Evolutionary conservation across 2,113 vertebrate genomes (phyloP).

Genomic region (Spheniscus mendiculus): DNA sequence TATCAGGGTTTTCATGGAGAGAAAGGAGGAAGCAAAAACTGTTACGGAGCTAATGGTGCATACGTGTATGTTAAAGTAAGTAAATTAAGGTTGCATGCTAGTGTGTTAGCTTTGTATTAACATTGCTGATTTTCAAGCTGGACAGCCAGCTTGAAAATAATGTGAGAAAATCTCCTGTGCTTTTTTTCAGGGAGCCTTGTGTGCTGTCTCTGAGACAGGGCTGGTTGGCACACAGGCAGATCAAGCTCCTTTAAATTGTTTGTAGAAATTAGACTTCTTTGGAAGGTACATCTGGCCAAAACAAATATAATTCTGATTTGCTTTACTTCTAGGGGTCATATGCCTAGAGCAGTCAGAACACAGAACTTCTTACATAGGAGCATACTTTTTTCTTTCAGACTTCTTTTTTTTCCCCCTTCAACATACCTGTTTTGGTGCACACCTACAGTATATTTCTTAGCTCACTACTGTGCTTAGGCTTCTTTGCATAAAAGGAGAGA

Average conservation of each 20-base stretch:
- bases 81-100: neutral
- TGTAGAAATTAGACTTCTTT: neutral
- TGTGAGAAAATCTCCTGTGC: neutral
- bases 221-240: neutral
- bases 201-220: neutral
- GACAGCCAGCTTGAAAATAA: neutral
- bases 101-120: neutral
- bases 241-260: neutral
- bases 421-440: neutral
- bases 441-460: neutral
- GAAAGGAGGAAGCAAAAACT: constrained; percentile 85
- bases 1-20: constrained; percentile 83
- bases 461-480: neutral
- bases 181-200: neutral
- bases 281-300: neutral
- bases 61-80: constrained; percentile 81
- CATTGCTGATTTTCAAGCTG: neutral
- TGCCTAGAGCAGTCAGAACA: neutral
- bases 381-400: neutral
- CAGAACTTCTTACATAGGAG: neutral
- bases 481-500: neutral
- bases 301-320: neutral
- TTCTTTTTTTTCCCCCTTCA: neutral
- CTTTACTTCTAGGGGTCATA: neutral
- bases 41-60: constrained; percentile 82